Conservation (phyloP, 2,888 invertebrate species). For the Synergus itoensis region DNA sequence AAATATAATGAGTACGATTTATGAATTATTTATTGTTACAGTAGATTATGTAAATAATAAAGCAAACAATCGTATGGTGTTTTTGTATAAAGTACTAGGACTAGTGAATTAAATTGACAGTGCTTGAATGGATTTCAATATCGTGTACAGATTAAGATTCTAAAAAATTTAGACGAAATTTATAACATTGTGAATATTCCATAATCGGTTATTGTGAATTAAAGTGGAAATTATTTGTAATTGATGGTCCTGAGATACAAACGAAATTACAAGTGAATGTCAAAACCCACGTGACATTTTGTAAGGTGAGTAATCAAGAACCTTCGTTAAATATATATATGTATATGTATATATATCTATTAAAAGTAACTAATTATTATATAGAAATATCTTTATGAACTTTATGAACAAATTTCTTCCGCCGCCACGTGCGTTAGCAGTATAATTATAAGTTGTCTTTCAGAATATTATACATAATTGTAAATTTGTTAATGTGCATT, state of each 20-base stretch:
- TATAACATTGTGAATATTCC: not conserved
- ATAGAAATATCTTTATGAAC: no score
- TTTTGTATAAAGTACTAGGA: not conserved
- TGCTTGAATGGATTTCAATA: not conserved
- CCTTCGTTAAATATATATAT: not conserved
- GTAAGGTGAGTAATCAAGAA: not conserved
- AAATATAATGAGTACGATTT: not conserved
- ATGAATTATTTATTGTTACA: not conserved
- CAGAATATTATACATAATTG: no score
- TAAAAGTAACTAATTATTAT: no score
- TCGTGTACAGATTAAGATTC: not conserved
- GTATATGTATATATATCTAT: not conserved
- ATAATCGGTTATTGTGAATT: not conserved
- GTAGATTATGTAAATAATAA: not conserved
- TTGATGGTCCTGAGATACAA: not conserved
- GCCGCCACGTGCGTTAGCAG: no score
- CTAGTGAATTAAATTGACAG: not conserved
- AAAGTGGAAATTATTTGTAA: not conserved
- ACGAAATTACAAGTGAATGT: not conserved
- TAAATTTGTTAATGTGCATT: no score
- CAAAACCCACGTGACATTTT: not conserved
- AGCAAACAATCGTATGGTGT: not conserved
- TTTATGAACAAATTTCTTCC: no score
- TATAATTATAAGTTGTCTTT: no score
- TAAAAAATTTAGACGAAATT: not conserved